A percentile compares a stretch with the other conserved stretches of the same genome.
Evolutionary conservation across 2,113 vertebrate genomes (phyloP).

Genomic region (Kryptolebias marmoratus): DNA sequence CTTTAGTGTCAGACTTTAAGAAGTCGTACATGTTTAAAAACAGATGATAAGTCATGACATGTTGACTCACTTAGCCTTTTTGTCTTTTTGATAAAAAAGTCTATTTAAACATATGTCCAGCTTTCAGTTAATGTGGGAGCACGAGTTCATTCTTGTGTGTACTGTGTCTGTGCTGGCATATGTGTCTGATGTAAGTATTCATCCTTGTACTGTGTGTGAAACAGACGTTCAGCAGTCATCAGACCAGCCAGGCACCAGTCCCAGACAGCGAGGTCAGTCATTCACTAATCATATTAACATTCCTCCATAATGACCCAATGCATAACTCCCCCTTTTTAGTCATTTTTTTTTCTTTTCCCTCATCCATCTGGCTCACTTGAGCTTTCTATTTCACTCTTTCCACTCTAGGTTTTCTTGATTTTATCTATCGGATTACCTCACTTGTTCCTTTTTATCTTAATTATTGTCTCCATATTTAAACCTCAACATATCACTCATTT

Average conservation of each 20-base stretch:
- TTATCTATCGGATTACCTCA: slow-evolving; percentile 32
- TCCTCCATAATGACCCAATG: slow-evolving; percentile 79
- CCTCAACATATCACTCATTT: slow-evolving; percentile 24
- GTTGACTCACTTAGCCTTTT: slow-evolving; percentile 64
- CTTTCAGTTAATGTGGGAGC: slow-evolving; percentile 20
- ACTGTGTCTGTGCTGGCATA: slow-evolving; percentile 7
- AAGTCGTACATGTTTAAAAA: slow-evolving; percentile 52
- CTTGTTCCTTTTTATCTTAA: slow-evolving; percentile 1
- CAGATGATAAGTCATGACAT: slow-evolving; percentile 66
- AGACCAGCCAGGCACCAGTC: slow-evolving; percentile 70
- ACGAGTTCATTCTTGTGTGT: slow-evolving; percentile 8
- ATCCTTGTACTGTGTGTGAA: slow-evolving; percentile 20
- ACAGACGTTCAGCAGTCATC: slow-evolving; percentile 58
- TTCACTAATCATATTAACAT: slow-evolving; percentile 85
- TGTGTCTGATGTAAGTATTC: slow-evolving; percentile 33
- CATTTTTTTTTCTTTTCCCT: slow-evolving; percentile 22
- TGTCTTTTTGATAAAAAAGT: slow-evolving; percentile 23
- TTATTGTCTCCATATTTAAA: slow-evolving; percentile 2
- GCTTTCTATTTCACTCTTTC: slow-evolving; percentile 23
- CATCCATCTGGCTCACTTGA: slow-evolving; percentile 36
- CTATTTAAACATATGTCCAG: slow-evolving; percentile 15
- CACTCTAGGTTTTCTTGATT: slow-evolving; percentile 13
- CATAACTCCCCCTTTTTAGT: slow-evolving; percentile 54
- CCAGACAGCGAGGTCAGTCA: slow-evolving; percentile 77
- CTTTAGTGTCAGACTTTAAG: slow-evolving; percentile 38